Evolutionary conservation across 2,113 vertebrate species (phyloP), one percentile per base, ranked within the genome.

Genomic region (Gallinago paraguaiae): DNA sequence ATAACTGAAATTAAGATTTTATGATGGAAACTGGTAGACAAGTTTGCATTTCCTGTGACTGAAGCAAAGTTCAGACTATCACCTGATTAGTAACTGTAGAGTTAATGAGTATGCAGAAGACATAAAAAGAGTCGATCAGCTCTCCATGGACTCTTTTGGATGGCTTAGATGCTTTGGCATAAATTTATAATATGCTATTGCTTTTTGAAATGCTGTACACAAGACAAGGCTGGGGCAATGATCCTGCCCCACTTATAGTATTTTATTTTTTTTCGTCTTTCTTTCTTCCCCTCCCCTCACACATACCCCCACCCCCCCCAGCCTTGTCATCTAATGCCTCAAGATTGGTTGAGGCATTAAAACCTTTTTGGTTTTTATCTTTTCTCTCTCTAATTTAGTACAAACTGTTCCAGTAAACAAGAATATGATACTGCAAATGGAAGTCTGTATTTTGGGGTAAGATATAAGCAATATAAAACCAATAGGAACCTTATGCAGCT

Each of bases 131-230:
- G 81, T 91, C 1, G 2, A 78, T 92, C 43, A 25, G 20, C n/a
- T 87, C 41, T 92, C 82, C 59, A 4, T 57, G 54, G 70, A 87
- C 39, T 57, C 28, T 78, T 86, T 89, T 70, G 60, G 65, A 70
- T 17, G 25, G n/a, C 51, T 87, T 70, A 78, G 78, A 67, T 75
- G 37, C 31, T 84, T 92, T 90, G 69, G 37, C 43, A 87, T 17
- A 41, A 61, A 59, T 78, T 51, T 65, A 35, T 84, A 77, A 61
- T 65, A 45, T 10, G n/a, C 13, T 25, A 4, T 45, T 82, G 45
- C n/a, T 70, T 84, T 91, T 90, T 81, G 74, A 93, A 92, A 94
- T 87, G 60, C 31, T 87, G 17, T 41, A 70, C 69, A 64, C 64
- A 45, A 91, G 30, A 65, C 27, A 54, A 78, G 14, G 65, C 23